Evolutionary conservation across 2,797 vertebrate genomes (phyloP).

Genomic region (Mus spretus): DNA sequence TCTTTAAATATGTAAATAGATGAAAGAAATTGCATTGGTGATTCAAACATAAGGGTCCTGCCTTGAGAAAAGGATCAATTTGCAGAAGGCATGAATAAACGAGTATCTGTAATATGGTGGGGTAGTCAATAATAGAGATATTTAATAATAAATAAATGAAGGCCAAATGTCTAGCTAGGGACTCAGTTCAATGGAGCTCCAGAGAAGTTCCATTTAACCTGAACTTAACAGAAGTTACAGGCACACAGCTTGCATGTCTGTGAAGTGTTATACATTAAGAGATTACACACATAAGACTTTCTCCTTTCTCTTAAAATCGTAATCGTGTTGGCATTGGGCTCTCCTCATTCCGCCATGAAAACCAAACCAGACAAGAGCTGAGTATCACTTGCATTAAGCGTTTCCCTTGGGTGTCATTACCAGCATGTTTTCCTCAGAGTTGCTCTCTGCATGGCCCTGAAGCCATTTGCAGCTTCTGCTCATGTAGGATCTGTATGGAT

Average conservation of each 20-base stretch:
- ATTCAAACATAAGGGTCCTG: neutral
- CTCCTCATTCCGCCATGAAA: neutral
- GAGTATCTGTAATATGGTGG: neutral
- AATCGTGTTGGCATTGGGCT: neutral
- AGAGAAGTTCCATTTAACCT: constrained; percentile 32
- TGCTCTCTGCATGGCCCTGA: neutral
- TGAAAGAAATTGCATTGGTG: neutral
- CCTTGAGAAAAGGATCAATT: constrained; percentile 32
- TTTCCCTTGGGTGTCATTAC: neutral
- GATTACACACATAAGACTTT: neutral
- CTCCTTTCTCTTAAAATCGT: constrained; percentile 29
- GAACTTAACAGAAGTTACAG: constrained; percentile 3
- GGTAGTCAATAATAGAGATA: neutral
- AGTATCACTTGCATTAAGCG: neutral
- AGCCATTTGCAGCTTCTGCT: neutral
- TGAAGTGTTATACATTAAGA: neutral
- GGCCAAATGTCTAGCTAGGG: neutral
- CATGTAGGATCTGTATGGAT: neutral
- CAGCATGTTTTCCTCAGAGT: neutral
- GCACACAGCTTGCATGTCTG: neutral
- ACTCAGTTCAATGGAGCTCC: neutral
- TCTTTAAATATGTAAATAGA: constrained; percentile 37
- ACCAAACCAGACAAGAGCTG: neutral
- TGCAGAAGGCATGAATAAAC: constrained; percentile 14
- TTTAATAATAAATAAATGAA: neutral